Evolutionary conservation across 2,797 vertebrate species (phyloP).

Genomic region (Sandelia bainsii): DNA sequence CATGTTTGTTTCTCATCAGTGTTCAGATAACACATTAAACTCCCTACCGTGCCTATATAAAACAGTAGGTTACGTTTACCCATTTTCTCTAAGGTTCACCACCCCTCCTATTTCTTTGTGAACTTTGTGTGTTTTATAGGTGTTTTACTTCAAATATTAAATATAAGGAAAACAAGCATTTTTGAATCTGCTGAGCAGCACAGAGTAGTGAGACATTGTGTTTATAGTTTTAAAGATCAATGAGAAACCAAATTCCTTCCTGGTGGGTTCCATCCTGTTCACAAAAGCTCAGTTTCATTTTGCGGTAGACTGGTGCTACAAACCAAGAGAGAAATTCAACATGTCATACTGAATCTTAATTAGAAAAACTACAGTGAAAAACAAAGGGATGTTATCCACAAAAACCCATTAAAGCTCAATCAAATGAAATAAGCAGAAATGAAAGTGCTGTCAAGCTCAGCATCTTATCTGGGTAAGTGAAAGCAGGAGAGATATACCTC

Average conservation of each 20-base stretch:
- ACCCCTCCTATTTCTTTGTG: conserved; percentile 19
- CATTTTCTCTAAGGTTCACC: conserved; percentile 35
- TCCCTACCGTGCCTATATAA: neutral
- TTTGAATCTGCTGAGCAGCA: conserved; percentile 26
- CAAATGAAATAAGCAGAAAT: conserved; percentile 70
- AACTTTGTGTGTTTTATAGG: conserved; percentile 25
- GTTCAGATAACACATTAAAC: conserved; percentile 15
- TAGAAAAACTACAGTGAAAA: conserved; percentile 52
- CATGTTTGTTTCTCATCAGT: conserved; percentile 15
- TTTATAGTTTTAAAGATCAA: conserved; percentile 62
- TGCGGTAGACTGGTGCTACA: conserved; percentile 26
- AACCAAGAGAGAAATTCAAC: conserved; percentile 49
- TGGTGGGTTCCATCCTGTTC: conserved; percentile 53
- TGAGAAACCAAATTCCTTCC: conserved; percentile 50
- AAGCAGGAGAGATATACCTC: conserved; percentile 65
- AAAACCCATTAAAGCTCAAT: conserved; percentile 75
- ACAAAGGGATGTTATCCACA: conserved; percentile 59
- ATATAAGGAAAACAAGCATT: conserved; percentile 26
- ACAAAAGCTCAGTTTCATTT: conserved; percentile 53
- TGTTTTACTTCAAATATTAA: conserved; percentile 45
- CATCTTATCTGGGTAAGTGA: conserved; percentile 66
- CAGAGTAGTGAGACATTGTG: conserved; percentile 22
- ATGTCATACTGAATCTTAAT: conserved; percentile 62
- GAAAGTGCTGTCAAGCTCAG: conserved; percentile 66
- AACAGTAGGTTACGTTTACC: conserved; percentile 30